Conservation (phyloP, 2,113 vertebrate genomes). For the Trematocara marginatum region DNA sequence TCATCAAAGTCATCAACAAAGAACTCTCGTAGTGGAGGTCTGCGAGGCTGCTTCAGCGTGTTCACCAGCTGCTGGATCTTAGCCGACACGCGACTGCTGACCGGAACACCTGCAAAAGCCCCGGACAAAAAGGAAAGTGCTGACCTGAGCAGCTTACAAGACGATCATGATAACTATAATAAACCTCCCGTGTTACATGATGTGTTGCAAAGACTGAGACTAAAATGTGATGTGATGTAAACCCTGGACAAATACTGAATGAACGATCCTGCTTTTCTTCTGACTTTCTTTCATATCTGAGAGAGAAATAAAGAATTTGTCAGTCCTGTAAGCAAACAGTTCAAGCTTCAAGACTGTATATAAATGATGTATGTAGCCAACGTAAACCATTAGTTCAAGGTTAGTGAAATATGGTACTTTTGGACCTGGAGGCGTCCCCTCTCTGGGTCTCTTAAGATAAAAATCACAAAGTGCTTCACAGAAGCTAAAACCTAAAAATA, state of each 20-base stretch:
- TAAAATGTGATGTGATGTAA: not conserved
- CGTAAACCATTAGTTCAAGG: not conserved
- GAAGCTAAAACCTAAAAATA: too few relatives aligned
- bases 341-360: not conserved
- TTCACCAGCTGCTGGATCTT: conserved; percentile 99
- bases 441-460: fast-evolving
- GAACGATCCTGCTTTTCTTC: not conserved
- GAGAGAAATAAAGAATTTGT: not conserved
- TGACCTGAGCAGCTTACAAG: too few relatives aligned
- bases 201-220: not conserved
- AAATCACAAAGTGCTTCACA: too few relatives aligned
- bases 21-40: conserved; percentile 94
- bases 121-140: too few relatives aligned
- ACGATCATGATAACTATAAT: not conserved
- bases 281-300: not conserved
- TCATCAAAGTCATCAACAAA: conserved; percentile 99
- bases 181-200: not conserved
- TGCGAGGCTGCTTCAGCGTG: conserved; percentile 95
- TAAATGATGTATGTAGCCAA: not conserved
- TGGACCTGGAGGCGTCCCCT: fast-evolving
- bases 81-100: conserved; percentile 97
- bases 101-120: conserved; percentile 84
- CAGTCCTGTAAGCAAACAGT: not conserved
- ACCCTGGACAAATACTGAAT: not conserved
- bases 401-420: not conserved